Percentiles rank a stretch among this genome's conserved stretches.
Conservation (phyloP, 2,113 vertebrate species). For the Platichthys stellatus region DNA sequence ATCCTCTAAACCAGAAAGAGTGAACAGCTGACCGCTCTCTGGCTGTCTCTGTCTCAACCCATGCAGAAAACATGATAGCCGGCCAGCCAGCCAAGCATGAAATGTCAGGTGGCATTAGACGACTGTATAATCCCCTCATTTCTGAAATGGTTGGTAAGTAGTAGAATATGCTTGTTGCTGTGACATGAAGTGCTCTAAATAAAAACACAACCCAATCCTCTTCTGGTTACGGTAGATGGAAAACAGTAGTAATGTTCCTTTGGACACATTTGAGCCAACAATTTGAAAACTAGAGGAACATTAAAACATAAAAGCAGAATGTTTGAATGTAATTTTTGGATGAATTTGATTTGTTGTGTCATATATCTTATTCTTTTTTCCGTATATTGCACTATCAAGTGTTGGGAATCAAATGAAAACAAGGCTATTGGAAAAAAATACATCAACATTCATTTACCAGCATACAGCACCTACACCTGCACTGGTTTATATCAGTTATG, state of each 20-base stretch:
- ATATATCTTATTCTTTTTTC: too few species aligned
- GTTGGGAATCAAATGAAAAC: too few species aligned
- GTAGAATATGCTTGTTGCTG: constrained; percentile 21
- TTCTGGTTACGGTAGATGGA: not conserved
- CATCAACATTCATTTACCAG: too few species aligned
- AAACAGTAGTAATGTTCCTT: too few species aligned
- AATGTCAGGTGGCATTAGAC: constrained; percentile 72
- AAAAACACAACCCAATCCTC: constrained; percentile 10
- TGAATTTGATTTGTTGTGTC: too few species aligned
- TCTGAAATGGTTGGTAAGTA: constrained; percentile 27
- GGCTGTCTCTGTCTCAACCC: constrained; percentile 26
- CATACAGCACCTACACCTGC: too few species aligned
- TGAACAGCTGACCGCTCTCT: constrained; percentile 53
- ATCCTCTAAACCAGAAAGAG: constrained; percentile 26
- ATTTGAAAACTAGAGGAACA: too few species aligned
- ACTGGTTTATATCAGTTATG: too few species aligned
- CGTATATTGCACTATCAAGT: too few species aligned
- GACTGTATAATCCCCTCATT: constrained; percentile 39
- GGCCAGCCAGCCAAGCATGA: constrained; percentile 59
- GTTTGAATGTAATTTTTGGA: too few species aligned
- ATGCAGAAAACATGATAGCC: constrained; percentile 68
- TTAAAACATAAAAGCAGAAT: not conserved
- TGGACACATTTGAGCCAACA: not conserved
- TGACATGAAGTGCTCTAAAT: constrained; percentile 26
- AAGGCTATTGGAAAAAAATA: too few species aligned